Conservation (phyloP, 2,797 vertebrate species). For the Macropodus opercularis region DNA sequence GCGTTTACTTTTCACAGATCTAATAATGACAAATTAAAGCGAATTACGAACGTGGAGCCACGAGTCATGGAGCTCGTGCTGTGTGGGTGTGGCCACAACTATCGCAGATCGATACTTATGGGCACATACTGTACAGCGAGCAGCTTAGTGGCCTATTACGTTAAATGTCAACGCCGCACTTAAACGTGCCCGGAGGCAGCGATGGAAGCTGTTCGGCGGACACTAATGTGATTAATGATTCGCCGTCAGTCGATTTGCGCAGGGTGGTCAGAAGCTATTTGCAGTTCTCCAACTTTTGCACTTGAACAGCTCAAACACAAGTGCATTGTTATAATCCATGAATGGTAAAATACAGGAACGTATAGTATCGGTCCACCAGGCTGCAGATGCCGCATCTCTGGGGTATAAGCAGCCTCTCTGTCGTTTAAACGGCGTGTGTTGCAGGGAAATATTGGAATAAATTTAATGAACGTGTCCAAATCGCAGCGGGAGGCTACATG, state of each 20-base stretch:
- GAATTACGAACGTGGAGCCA: too few species aligned
- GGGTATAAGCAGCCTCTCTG: too few species aligned
- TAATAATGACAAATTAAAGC: background rate
- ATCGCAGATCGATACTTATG: conserved; percentile 32
- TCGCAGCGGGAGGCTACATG: too few species aligned
- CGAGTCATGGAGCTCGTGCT: too few species aligned
- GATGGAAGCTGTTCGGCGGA: conserved; percentile 40
- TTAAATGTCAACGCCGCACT: conserved; percentile 65
- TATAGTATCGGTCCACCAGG: too few species aligned
- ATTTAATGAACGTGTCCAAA: too few species aligned
- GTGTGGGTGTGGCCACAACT: conserved; percentile 27
- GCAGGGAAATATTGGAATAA: too few species aligned
- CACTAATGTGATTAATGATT: conserved; percentile 74
- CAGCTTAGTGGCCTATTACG: conserved; percentile 35
- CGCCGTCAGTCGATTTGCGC: conserved; percentile 37
- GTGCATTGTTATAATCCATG: background rate
- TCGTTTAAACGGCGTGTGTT: too few species aligned
- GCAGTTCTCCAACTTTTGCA: background rate
- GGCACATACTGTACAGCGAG: conserved; percentile 32
- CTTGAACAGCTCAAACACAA: background rate
- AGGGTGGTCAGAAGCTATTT: conserved; percentile 19
- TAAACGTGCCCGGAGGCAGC: conserved; percentile 38
- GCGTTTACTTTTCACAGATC: background rate
- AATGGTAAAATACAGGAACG: background rate
- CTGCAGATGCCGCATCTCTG: too few species aligned